Evolutionary conservation across 2,113 vertebrate species (phyloP), one percentile per base, ranked within the genome.

Genomic region (Cyanoramphus novaezelandiae): DNA sequence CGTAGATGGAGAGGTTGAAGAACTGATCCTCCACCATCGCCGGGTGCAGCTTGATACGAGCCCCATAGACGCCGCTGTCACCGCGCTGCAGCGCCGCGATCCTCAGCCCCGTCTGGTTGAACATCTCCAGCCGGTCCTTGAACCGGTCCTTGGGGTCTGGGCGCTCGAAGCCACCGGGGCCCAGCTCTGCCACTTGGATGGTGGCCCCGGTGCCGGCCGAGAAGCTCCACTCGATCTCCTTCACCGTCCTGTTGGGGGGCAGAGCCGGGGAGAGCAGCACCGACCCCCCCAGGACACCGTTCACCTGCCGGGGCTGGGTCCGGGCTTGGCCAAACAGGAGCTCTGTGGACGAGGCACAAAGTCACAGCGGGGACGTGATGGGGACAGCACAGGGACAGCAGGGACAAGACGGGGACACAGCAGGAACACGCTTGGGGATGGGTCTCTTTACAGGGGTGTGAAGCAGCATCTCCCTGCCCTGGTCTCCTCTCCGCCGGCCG

Each of bases 191-290:
- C 57, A 70, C 17, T 8, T 21, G 29, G 3, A 41, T 20, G 7
- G 8, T 13, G 23, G 15, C 2, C 1, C 57, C 5, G 7, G 18
- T 0, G 7, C 13, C 3, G 2, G 3, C 3, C 2, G 7, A 14
- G 12, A 83, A 77, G 8, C 21, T 52, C 88, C 88, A 63, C 27
- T 78, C 39, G 17, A 63, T 31, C 23, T 20, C 4, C 19, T 9
- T 53, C 47, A 70, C n/a, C 2, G 1, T 39, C 37, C 8, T 35
- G 69, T 47, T 67, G 17, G 92, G 78, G 6, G 75, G 43, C 47
- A 90, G 39, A 0, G 16, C 6, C 0, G 82, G 64, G 0, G 85
- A 8, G 8, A 96, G 91, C 59, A 90, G 46, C 78, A 74, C 82
- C 0, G 91, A 92, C 2, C 82, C 78, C 17, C 95, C 93, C 74